phyloP scores from a whole-genome alignment of 2,113 vertebrate species.

The Dasyornis broadbenti region DNA sequence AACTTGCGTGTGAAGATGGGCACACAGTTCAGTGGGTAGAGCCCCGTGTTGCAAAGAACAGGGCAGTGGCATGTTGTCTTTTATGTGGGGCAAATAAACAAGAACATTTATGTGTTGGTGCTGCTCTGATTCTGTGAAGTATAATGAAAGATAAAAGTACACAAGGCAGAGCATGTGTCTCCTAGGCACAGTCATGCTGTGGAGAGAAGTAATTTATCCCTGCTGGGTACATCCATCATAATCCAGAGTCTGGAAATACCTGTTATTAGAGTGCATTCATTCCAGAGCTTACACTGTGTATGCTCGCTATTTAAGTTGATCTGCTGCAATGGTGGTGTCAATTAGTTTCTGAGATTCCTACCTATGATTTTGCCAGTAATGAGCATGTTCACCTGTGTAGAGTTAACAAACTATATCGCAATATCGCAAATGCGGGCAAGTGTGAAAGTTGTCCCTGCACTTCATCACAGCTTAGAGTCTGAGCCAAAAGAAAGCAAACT shows the following conservation, averaged over 20 bases:
- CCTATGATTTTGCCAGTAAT: neutral
- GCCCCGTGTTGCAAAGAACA: neutral
- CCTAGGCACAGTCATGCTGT: conserved; percentile 31
- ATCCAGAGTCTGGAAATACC: conserved; percentile 28
- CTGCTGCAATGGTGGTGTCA: neutral
- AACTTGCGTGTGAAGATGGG: conserved; percentile 17
- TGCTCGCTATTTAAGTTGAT: neutral
- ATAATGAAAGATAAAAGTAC: conserved; percentile 54
- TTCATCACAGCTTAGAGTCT: neutral
- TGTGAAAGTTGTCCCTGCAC: neutral
- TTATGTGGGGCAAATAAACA: conserved; percentile 48
- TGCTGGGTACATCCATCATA: conserved; percentile 55
- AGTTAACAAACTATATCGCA: neutral
- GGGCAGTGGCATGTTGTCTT: neutral
- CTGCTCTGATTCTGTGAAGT: neutral
- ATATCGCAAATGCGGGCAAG: neutral
- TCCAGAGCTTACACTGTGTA: neutral
- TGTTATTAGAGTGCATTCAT: conserved; percentile 22
- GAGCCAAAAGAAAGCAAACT: neutral
- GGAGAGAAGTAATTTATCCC: conserved; percentile 58
- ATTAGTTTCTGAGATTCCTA: neutral
- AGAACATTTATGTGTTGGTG: conserved; percentile 29
- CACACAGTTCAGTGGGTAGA: neutral
- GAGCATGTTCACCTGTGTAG: neutral
- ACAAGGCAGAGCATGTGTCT: conserved; percentile 52